Evolutionary conservation across 2,113 vertebrate genomes (phyloP), one percentile per base, ranked within the genome.

Genomic region (Gavia stellata): DNA sequence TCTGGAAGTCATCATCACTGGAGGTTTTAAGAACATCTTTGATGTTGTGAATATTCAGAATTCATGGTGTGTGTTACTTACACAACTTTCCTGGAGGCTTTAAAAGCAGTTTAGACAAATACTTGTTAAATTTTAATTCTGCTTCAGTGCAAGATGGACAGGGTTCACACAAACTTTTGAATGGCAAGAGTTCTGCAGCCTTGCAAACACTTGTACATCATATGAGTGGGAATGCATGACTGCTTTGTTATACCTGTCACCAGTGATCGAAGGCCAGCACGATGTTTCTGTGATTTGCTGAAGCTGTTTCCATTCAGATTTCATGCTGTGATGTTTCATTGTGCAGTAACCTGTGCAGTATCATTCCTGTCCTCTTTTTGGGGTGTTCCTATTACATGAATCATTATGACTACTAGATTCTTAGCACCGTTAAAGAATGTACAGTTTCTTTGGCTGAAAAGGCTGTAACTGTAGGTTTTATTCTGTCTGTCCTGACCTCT

Each of bases 171-270:
- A 33, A 58, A 36, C 15, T 56, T 86, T 33, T 28, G 34, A 33
- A 25, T n/a, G 36, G 17, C 49, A 47, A 17, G 11, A 68, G 23
- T 73, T 92, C 28, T 91, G 24, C 74, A 82, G 40, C 31, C 11
- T 0, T 66, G 12, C 59, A 61, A 72, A 61, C 40, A 8, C 19
- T 42, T 56, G 28, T 23, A 7, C 36, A 3, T 38, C 0, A 1
- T 50, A 3, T 34, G 58, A 44, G 33, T 42, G 33, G 44, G 24
- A 59, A 38, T 55, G 33, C 10, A 0, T 50, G 65, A 33, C 29
- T 38, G 38, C 38, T 63, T 73, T 25, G 18, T 67, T 42, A 9
- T 45, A 18, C n/a, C 19, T 65, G 14, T 78, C 47, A 28, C 14
- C 16, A 40, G 42, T 8, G n/a, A 17, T 12, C 0, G 0, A 82